Base-by-base conservation (phyloP, 2,113 vertebrate genomes). In the Carassius gibelio region DNA sequence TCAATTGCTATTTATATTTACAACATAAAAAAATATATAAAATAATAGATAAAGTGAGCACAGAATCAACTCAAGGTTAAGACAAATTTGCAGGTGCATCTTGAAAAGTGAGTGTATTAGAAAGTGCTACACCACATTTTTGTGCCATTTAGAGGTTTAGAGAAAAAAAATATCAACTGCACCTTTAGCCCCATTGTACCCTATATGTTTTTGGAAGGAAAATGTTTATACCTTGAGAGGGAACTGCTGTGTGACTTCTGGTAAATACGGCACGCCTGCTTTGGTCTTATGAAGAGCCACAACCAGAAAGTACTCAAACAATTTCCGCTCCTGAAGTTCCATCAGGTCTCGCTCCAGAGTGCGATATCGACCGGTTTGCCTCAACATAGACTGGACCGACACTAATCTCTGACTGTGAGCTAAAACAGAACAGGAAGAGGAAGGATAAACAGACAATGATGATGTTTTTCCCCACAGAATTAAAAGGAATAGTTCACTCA, bases 171-270 rank as follows among this genome's bases (percentile, higher is more conserved):
- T 55, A 55, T 55, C 15, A 55, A 45, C 42, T 0, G 8, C 42
- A 9, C 42, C 42, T 45, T 45, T 3, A 45, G 42, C 42, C 42
- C 42, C 42, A 2, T 45, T 45, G 8, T 26, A 26, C 26, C 26
- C 42, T 45, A 45, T 9, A 48, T 11, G 45, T 45, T 45, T 10
- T 45, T 45, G 45, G 45, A 48, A 48, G 45, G 10, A 48, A 48
- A 48, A 48, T 48, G 15, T 36, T 19, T 36, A 0, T 91, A 98
- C 97, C 96, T 99, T 98, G 75, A 97, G 86, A 0, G 98, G 98
- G 88, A 99, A 99, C 94, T 99, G 98, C 93, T 99, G 97, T 8
- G 98, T 98, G 91, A 99, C 96, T 62, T 99, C 97, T 0, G 98
- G 97, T 88, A 98, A 86, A 2, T 98, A 99, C 0, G 96, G 94